Evolutionary conservation across 2,888 invertebrate genomes (phyloP).

Genomic region (Gonocerus acuteangulatus): DNA sequence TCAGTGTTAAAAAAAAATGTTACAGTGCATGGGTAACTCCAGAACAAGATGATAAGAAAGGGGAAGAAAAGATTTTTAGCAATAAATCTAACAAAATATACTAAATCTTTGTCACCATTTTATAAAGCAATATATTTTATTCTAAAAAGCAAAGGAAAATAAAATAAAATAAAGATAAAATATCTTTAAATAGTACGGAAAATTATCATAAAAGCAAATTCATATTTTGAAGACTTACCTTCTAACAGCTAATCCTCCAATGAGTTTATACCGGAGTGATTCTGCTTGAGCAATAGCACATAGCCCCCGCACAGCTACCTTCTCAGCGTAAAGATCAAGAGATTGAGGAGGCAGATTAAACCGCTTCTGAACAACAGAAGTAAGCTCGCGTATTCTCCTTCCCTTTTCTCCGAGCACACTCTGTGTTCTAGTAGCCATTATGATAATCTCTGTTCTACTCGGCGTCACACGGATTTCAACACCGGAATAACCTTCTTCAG

Average conservation of each 20-base stretch:
- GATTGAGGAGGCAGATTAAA: conserved; percentile 94
- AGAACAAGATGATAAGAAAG: no score
- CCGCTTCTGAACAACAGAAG: conserved; percentile 95
- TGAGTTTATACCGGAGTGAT: conserved; percentile 94
- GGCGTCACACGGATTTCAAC: conserved; percentile 98
- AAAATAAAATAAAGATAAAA: neutral
- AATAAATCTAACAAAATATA: no score
- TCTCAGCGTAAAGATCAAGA: conserved; percentile 97
- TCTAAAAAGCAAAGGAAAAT: neutral
- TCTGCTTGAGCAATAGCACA: conserved; percentile 99
- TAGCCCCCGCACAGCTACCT: conserved; percentile 94
- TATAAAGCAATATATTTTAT: no score
- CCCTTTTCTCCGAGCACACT: conserved; percentile 98
- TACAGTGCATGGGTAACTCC: no score
- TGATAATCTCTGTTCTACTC: conserved; percentile 95
- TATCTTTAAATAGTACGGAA: neutral
- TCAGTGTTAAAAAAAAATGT: no score
- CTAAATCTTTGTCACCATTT: no score
- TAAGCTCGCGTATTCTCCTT: conserved; percentile 91
- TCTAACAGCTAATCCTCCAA: conserved; percentile 78
- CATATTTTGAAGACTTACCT: no score
- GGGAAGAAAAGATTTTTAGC: no score
- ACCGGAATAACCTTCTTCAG: conserved; percentile 99
- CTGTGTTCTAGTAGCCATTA: conserved; percentile 97
- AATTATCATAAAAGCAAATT: no score